phyloP scores from a whole-genome alignment of 2,113 vertebrate species.

The Hylia prasina region DNA sequence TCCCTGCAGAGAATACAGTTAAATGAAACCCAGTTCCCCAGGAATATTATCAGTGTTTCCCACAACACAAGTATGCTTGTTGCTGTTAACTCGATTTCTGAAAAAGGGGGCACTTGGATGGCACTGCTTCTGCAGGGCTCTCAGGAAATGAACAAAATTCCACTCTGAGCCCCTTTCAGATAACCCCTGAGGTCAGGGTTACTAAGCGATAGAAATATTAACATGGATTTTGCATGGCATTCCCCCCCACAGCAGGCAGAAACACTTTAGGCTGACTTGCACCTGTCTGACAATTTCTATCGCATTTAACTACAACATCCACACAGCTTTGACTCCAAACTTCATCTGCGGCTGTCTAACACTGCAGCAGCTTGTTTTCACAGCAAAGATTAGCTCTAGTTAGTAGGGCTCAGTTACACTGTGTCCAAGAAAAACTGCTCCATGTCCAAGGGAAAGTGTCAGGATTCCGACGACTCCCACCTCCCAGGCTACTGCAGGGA shows the following conservation, averaged over 20 bases:
- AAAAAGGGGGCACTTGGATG: not conserved
- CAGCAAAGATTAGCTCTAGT: not conserved
- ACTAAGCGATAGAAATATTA: slow-evolving; percentile 29
- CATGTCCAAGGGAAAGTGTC: not conserved
- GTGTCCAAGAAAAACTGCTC: not conserved
- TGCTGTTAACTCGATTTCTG: not conserved
- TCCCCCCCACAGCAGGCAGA: not conserved
- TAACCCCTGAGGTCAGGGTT: slow-evolving; percentile 57
- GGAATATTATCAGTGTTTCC: not conserved
- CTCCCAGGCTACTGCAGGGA: not conserved
- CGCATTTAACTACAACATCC: not conserved
- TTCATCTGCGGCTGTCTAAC: slow-evolving; percentile 1
- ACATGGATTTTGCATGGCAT: not conserved
- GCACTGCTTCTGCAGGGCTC: not conserved
- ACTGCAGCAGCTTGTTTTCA: not conserved
- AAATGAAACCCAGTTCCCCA: not conserved
- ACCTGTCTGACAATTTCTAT: slow-evolving; percentile 14
- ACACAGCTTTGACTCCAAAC: not conserved
- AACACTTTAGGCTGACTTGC: not conserved
- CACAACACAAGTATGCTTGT: not conserved
- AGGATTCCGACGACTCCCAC: not conserved
- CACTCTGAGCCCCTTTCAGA: slow-evolving; percentile 31
- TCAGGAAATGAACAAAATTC: slow-evolving; percentile 58
- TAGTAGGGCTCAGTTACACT: not conserved
- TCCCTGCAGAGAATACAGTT: not conserved